Evolutionary conservation across 2,888 invertebrate species (phyloP), one percentile per base, ranked within the genome.

Genomic region (Limnephilus lunatus): DNA sequence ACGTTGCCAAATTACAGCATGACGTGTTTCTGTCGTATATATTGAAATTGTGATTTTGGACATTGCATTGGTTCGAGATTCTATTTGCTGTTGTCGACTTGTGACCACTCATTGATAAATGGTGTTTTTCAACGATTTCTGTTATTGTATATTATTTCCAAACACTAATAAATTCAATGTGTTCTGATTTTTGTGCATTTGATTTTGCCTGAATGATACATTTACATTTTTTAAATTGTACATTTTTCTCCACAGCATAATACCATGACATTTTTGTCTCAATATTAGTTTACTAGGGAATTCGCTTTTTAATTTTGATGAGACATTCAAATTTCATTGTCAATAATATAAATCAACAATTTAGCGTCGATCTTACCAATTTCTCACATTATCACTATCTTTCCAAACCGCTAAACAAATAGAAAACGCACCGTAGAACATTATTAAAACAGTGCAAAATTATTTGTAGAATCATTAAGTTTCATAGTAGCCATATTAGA

Each of bases 71-170:
- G 9, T 68, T 25, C 25, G 68, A 68, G n/a, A 25, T 68, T n/a
- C 35, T 83, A 35, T 83, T 83, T 83, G 83, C 32, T 35, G 83
- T 83, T 83, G 83, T 83, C 35, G n/a, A 32, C 14, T 68, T 68
- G 68, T 68, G 2, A n/a, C 35, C 35, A 35, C 32, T 39, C 83
- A 19, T 83, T 83, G 83, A 83, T 32, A 32, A 35, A 39, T 83
- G 35, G 35, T 30, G 14, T 82, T 82, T 82, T 31, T 82, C 32
- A 82, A 32, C 19, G 32, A 32, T 82, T 30, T 82, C 19, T 82
- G 19, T 82, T 5, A 12, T 31, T 81, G 31, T 81, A 81, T 81
- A 31, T 81, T 81, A 68, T 68, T 68, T 68, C 2, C 9, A 68
- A 68, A 68, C 25, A 68, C 25, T 68, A 68, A 68, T 68, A 68